Conservation (phyloP, 2,113 vertebrate genomes). For the Panthera uncia region DNA sequence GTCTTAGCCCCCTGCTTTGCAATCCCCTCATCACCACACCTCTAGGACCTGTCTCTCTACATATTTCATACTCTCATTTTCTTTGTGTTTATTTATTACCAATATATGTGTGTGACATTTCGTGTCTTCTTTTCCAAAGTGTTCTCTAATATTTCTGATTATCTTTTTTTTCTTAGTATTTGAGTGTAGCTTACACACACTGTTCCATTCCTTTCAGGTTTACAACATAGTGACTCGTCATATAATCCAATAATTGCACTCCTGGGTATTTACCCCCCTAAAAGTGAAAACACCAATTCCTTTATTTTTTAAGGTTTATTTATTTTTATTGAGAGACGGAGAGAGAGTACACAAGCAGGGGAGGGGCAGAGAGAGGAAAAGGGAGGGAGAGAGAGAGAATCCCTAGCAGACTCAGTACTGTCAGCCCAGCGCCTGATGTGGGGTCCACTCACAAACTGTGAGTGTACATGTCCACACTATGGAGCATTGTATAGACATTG, state of each 20-base stretch:
- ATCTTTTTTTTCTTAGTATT: neutral
- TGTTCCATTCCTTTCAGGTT: neutral
- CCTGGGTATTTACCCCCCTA: neutral
- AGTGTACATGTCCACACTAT: too few relatives aligned
- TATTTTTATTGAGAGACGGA: too few relatives aligned
- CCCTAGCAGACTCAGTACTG: too few relatives aligned
- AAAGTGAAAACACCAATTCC: neutral
- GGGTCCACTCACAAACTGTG: too few relatives aligned
- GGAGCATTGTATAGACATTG: too few relatives aligned
- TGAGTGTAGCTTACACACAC: neutral
- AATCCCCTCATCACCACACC: too few relatives aligned
- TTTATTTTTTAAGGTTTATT: neutral
- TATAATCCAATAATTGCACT: neutral
- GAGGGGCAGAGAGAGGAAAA: too few relatives aligned
- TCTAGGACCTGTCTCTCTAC: too few relatives aligned
- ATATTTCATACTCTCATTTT: neutral
- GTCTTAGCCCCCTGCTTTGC: too few relatives aligned
- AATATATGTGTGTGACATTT: neutral
- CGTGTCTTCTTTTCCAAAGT: neutral
- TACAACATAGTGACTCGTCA: neutral
- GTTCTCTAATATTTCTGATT: neutral
- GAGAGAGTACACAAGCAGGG: too few relatives aligned
- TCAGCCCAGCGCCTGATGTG: rapidly evolving
- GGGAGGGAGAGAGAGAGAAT: too few relatives aligned
- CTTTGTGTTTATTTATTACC: neutral